These are phyloP conservation scores for Tetragonisca angustula DNA, from an alignment of 2,888 invertebrate genomes.

Conservation along the genomic window DNA sequence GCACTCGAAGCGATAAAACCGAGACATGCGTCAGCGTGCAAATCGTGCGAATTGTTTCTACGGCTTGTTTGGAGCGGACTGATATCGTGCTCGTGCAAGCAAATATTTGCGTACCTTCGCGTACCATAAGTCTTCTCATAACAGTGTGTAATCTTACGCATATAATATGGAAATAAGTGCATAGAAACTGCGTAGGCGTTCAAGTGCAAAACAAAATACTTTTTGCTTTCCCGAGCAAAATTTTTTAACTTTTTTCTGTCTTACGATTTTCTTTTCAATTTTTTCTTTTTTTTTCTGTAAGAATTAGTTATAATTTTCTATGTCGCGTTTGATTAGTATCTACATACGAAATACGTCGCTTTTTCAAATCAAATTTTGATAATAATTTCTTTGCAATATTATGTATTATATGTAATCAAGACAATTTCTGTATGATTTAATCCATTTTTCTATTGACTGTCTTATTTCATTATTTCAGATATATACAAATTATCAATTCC, in stretches of 20 bases:
- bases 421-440: too few relatives aligned
- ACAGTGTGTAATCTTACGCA: constrained; percentile 23
- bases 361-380: too few relatives aligned
- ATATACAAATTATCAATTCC: too few relatives aligned
- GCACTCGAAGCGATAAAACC: constrained; percentile 36
- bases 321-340: too few relatives aligned
- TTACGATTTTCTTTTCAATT: too few relatives aligned
- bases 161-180: not conserved
- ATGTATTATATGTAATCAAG: too few relatives aligned
- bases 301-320: too few relatives aligned
- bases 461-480: too few relatives aligned
- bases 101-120: constrained; percentile 63
- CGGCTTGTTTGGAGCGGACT: constrained; percentile 42
- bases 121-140: constrained; percentile 29
- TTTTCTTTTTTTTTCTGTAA: too few relatives aligned
- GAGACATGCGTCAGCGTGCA: constrained; percentile 39
- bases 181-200: not conserved
- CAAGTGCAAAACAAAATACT: not conserved
- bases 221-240: not conserved
- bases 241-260: not conserved
- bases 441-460: too few relatives aligned
- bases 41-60: constrained; percentile 56
- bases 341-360: too few relatives aligned
- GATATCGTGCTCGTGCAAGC: constrained; percentile 60
- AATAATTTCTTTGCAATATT: too few relatives aligned